Evolutionary conservation across 2,888 invertebrate species (phyloP), one percentile per base, ranked within the genome.

Genomic region (Yponomeuta malinellus): DNA sequence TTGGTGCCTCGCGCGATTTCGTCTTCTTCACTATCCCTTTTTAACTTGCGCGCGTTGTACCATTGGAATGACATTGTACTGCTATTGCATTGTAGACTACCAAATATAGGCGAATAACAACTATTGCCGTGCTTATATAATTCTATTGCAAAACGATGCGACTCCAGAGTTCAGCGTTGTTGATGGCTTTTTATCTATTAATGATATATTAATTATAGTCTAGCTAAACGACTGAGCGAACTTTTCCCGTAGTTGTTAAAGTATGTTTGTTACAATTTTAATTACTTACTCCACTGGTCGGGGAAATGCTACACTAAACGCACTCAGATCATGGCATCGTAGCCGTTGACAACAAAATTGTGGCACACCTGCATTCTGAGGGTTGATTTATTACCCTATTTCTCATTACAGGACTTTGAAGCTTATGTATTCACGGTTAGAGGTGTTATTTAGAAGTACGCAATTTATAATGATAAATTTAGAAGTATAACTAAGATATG

Each of bases 221-320:
- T 6, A 43, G 43, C 43, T 1, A 8, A 43, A 43, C 9, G 43
- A 0, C 8, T 3, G 12, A 59, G 52, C 15, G 4, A 59, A 59
- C 52, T 15, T 59, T 59, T 59, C 52, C 52, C 52, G 15, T 59
- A 12, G 52, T 59, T 59, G 12, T 59, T 59, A 15, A 59, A 15
- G 52, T 59, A 59, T 59, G 52, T 59, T 59, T 59, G 52, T 76
- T 76, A 80, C 80, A 79, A 81, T 79, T 83, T 85, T 85, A 85
- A 84, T 84, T 83, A 81, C 79, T 79, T 76, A 78, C 78, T 76
- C 76, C 74, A 76, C 74, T 74, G 75, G 78, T 79, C 78, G 76
- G 78, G 79, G 78, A 81, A 80, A 81, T 80, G 78, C 79, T 78
- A 82, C 80, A 82, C 77, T 74, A 73, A 73, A 68, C 52, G 59